A percentile compares a stretch with the other conserved stretches of the same genome.
phyloP scores from a whole-genome alignment of 2,113 vertebrate genomes.

The Tenrec ecaudatus region DNA sequence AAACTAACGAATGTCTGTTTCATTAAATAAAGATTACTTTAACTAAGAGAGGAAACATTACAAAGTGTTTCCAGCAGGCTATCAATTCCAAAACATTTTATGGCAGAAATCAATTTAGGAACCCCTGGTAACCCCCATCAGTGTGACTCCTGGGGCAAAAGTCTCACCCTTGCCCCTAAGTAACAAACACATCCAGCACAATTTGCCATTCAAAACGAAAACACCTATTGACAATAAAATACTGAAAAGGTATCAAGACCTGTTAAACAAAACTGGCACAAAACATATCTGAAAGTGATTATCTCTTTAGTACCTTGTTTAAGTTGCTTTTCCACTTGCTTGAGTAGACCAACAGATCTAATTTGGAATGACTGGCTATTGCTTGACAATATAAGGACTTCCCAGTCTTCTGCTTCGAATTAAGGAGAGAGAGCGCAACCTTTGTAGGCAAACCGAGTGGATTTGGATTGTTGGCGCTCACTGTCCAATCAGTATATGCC shows the following conservation, averaged over 20 bases:
- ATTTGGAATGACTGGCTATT: slow-evolving; percentile 91
- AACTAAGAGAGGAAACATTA: not conserved
- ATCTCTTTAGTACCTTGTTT: slow-evolving; percentile 89
- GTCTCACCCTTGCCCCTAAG: not conserved
- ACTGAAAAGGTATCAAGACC: slow-evolving; percentile 44
- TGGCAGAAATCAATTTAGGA: slow-evolving; percentile 65
- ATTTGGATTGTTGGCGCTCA: slow-evolving; percentile 92
- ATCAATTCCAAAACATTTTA: slow-evolving; percentile 60
- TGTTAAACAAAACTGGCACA: slow-evolving; percentile 27
- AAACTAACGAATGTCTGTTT: not conserved
- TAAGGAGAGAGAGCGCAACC: slow-evolving; percentile 95
- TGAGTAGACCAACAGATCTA: slow-evolving; percentile 95
- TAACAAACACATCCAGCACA: not conserved
- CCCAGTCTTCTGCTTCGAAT: slow-evolving; percentile 95
- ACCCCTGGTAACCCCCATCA: not conserved
- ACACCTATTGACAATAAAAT: slow-evolving; percentile 66
- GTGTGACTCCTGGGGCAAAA: slow-evolving; percentile 39
- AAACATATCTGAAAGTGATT: slow-evolving; percentile 32
- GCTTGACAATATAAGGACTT: slow-evolving; percentile 95
- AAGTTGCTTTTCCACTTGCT: slow-evolving; percentile 95
- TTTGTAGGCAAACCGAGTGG: slow-evolving; percentile 96
- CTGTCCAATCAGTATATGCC: slow-evolving; percentile 93
- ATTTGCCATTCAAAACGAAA: slow-evolving; percentile 61
- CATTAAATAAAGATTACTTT: not conserved
- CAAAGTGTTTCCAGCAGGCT: not conserved